Percentiles rank a stretch among this genome's conserved stretches.
phyloP scores from a whole-genome alignment of 1,140 invertebrate species.

The Zaprionus nigranus region DNA sequence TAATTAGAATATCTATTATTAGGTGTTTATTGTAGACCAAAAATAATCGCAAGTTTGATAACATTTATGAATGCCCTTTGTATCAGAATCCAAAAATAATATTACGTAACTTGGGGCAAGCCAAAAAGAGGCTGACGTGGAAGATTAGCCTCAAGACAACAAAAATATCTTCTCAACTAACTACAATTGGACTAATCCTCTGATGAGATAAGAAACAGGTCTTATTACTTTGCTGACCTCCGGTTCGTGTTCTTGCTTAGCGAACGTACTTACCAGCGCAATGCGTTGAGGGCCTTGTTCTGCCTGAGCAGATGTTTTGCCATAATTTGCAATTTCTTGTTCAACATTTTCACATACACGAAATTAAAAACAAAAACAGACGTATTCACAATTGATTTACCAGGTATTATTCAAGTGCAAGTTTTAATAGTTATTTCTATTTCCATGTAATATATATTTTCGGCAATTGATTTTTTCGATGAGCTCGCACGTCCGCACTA shows the following conservation, averaged over 20 bases:
- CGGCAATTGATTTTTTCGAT: background rate
- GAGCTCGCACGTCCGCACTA: background rate
- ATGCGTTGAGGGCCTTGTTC: constrained; percentile 5
- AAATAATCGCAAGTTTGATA: background rate
- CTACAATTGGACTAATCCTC: background rate
- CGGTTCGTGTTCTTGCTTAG: constrained; percentile 23
- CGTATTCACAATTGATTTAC: background rate
- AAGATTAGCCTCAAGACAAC: background rate
- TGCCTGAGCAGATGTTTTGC: constrained; percentile 45
- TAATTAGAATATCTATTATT: background rate
- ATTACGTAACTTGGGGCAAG: background rate
- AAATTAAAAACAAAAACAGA: background rate
- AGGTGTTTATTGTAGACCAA: background rate
- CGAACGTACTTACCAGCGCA: constrained; percentile 53
- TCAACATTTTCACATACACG: constrained; percentile 38
- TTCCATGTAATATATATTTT: background rate
- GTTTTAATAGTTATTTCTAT: background rate
- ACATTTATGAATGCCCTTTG: background rate
- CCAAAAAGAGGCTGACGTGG: background rate
- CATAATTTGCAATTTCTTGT: constrained; percentile 51
- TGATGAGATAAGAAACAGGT: background rate
- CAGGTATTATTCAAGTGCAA: background rate
- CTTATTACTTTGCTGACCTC: background rate
- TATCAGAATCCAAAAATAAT: background rate
- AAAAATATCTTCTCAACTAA: background rate